Conservation (phyloP, 2,888 invertebrate genomes). For the Philonicus albiceps region DNA sequence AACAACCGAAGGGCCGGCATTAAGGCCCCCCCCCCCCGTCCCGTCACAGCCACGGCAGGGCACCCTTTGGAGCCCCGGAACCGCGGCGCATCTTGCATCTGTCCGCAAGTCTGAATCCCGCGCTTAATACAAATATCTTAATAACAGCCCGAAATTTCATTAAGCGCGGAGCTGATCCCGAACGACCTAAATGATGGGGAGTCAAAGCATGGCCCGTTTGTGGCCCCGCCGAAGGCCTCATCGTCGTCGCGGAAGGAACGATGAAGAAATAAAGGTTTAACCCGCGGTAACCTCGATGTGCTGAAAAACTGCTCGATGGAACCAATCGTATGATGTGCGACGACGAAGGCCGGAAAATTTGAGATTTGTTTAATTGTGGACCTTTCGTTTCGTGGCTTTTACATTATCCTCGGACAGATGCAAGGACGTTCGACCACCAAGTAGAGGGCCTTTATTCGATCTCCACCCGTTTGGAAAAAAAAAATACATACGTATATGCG, state of each 20-base stretch:
- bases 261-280: conserved; percentile 40
- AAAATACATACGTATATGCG: too few relatives aligned
- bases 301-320: conserved; percentile 34
- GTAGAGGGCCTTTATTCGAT: not conserved
- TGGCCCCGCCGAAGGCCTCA: not conserved
- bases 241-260: not conserved
- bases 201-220: not conserved
- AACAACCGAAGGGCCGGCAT: conserved; percentile 32
- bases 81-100: not conserved
- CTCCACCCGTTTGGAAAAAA: not conserved
- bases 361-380: conserved; percentile 38
- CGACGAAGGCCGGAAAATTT: conserved; percentile 33
- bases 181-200: conserved; percentile 36
- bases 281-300: conserved; percentile 12
- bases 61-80: not conserved
- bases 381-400: conserved; percentile 2
- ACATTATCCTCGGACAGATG: not conserved
- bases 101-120: not conserved
- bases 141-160: conserved; percentile 40
- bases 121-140: conserved; percentile 38
- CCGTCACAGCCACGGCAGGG: not conserved
- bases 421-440: not conserved
- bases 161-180: conserved; percentile 32
- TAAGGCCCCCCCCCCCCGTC: not conserved
- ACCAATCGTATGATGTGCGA: conserved; percentile 11